Conservation (phyloP, 1,140 invertebrate genomes). For the Drosophila paulistorum region DNA sequence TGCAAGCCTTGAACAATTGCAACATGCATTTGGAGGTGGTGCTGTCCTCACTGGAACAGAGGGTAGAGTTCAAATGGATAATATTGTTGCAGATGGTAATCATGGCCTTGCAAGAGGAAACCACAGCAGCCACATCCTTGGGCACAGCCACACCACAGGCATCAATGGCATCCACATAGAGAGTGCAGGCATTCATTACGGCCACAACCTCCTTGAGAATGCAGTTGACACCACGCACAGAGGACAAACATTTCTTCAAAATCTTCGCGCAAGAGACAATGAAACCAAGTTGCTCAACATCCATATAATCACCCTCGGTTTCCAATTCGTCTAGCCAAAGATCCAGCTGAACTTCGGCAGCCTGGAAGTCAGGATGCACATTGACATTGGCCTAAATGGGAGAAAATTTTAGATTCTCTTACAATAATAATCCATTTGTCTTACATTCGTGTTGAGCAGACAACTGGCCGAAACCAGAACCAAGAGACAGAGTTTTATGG, state of each 20-base stretch:
- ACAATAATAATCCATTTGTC: not conserved
- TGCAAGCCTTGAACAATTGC: conserved; percentile 32
- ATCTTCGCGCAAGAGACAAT: conserved; percentile 10
- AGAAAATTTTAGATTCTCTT: not conserved
- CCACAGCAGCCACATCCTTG: conserved; percentile 44
- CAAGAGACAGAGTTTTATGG: conserved; percentile 30
- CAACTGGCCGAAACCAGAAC: conserved; percentile 35
- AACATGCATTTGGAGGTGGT: not conserved
- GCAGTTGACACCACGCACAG: conserved; percentile 54
- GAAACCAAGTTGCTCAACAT: conserved; percentile 38
- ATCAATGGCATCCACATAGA: conserved; percentile 39
- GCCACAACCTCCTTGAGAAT: conserved; percentile 43
- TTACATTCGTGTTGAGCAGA: conserved; percentile 37
- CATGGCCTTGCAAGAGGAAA: conserved; percentile 43
- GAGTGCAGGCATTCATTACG: conserved; percentile 37
- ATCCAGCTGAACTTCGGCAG: not conserved
- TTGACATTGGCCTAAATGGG: not conserved
- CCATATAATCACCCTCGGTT: conserved; percentile 43
- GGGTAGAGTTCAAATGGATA: conserved; percentile 25
- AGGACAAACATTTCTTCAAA: conserved; percentile 26
- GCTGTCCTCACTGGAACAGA: conserved; percentile 28
- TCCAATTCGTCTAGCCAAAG: conserved; percentile 22
- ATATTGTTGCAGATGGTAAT: conserved; percentile 35
- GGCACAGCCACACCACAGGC: conserved; percentile 41
- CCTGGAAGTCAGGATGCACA: not conserved